These are phyloP conservation scores for Erebia ligea DNA, from an alignment of 2,888 invertebrate species.

Conservation along the genomic window DNA sequence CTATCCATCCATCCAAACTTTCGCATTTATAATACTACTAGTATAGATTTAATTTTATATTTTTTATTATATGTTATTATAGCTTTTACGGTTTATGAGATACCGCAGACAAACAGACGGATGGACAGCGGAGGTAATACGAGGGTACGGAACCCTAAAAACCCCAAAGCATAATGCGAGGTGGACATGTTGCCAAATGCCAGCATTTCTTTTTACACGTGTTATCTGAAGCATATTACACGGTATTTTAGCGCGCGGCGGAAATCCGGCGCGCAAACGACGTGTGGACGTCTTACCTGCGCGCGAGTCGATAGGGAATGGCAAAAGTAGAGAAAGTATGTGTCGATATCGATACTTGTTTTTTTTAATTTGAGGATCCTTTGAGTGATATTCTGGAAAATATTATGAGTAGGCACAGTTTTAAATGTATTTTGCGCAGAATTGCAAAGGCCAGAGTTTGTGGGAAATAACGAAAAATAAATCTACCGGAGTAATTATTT, in stretches of 20 bases:
- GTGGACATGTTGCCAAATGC: conserved; percentile 15
- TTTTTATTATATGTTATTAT: too few relatives aligned
- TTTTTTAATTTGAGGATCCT: not conserved
- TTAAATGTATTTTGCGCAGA: too few relatives aligned
- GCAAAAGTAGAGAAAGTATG: conserved; percentile 39
- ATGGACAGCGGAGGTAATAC: too few relatives aligned
- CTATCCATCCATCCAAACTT: too few relatives aligned
- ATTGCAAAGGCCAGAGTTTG: too few relatives aligned
- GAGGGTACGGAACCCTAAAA: not conserved
- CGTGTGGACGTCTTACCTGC: conserved; percentile 78
- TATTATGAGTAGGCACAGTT: too few relatives aligned
- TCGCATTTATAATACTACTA: too few relatives aligned
- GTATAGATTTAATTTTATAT: too few relatives aligned
- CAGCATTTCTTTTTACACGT: conserved; percentile 32
- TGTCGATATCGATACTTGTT: conserved; percentile 28
- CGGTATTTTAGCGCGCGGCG: conserved; percentile 66
- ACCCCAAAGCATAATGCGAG: not conserved
- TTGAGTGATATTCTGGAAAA: not conserved
- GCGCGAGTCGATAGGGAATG: conserved; percentile 63
- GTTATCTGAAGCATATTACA: conserved; percentile 60
- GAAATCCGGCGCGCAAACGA: conserved; percentile 77
- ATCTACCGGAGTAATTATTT: too few relatives aligned
- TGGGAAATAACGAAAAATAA: too few relatives aligned
- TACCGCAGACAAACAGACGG: too few relatives aligned
- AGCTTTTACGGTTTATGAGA: too few relatives aligned